Percentiles rank a stretch among this genome's conserved stretches.
Evolutionary conservation across 1,140 invertebrate genomes (phyloP).

Genomic region (Nymphalis io): DNA sequence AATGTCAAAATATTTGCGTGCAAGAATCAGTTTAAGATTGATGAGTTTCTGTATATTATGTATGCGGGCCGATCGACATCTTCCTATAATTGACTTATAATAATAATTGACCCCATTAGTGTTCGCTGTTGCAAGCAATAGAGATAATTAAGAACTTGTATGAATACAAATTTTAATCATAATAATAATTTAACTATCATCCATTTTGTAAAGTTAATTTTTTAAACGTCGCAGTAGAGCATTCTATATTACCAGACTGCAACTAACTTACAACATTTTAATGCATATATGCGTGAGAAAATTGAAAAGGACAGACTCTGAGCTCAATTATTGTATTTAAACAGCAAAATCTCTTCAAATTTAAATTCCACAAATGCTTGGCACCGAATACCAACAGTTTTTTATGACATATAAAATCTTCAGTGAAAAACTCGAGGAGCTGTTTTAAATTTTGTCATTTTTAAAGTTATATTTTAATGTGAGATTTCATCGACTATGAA

Average conservation of each 20-base stretch:
- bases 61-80: slow-evolving; percentile 43
- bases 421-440: too few relatives aligned
- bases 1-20: slow-evolving; percentile 42
- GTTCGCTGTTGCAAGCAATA: slow-evolving; percentile 20
- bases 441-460: too few relatives aligned
- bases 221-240: not conserved
- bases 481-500: too few relatives aligned
- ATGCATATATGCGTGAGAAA: too few relatives aligned
- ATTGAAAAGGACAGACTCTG: too few relatives aligned
- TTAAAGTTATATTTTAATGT: too few relatives aligned
- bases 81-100: slow-evolving; percentile 51
- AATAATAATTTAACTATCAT: not conserved
- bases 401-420: too few relatives aligned
- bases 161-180: slow-evolving; percentile 4
- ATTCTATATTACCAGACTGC: not conserved
- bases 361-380: too few relatives aligned
- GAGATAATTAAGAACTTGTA: slow-evolving; percentile 26
- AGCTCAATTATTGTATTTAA: too few relatives aligned
- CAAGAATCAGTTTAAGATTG: slow-evolving; percentile 50
- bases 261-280: not conserved
- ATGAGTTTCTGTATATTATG: slow-evolving; percentile 51
- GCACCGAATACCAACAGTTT: too few relatives aligned
- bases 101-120: slow-evolving; percentile 47
- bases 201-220: not conserved
- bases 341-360: too few relatives aligned